Evolutionary conservation across 2,113 vertebrate species (phyloP).

Genomic region (Clarias macrocephalus): DNA sequence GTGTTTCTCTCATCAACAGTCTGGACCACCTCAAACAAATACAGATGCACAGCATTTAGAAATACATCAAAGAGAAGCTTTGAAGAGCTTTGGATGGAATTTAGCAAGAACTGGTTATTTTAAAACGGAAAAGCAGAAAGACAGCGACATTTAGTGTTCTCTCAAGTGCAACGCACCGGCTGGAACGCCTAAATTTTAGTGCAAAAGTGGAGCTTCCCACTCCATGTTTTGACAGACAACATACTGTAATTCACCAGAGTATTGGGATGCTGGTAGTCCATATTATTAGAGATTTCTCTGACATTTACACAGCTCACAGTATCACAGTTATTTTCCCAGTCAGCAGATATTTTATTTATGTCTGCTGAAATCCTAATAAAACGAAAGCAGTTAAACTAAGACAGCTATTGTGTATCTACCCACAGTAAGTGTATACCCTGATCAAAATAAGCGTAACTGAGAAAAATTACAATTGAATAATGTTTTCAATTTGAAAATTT

Average conservation of each 20-base stretch:
- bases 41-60: neutral
- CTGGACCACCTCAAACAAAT: neutral
- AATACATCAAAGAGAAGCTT: constrained; percentile 30
- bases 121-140: neutral
- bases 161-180: neutral
- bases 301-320: neutral
- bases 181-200: neutral
- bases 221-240: neutral
- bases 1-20: constrained; percentile 29
- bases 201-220: neutral
- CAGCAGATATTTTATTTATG: neutral
- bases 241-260: neutral
- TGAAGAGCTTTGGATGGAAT: neutral
- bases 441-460: neutral
- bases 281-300: neutral
- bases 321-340: neutral
- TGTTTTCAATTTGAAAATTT: neutral
- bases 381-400: neutral
- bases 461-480: neutral
- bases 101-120: neutral
- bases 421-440: no score
- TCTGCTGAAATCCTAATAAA: neutral
- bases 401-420: neutral
- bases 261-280: neutral
- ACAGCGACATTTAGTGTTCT: neutral